Percentiles rank a stretch among this genome's conserved stretches.
phyloP scores from a whole-genome alignment of 2,797 vertebrate genomes.

The Urocyon cinereoargenteus region DNA sequence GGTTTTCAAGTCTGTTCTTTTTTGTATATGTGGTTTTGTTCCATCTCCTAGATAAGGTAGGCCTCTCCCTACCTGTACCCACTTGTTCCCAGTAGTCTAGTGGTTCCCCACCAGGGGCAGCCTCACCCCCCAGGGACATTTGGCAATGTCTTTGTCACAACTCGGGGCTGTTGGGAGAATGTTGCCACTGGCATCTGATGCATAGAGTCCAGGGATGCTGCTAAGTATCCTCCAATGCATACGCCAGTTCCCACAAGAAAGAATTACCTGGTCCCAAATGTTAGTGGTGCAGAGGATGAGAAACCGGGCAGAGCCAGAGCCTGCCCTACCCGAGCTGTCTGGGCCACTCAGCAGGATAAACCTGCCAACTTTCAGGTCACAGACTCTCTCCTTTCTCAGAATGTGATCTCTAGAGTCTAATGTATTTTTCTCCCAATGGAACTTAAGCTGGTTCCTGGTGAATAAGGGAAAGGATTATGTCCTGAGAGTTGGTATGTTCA shows the following conservation, averaged over 20 bases:
- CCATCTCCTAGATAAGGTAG: background rate
- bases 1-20: background rate
- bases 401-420: background rate
- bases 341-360: background rate
- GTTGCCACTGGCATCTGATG: background rate
- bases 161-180: background rate
- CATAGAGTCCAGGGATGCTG: background rate
- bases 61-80: background rate
- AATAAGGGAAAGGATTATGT: background rate
- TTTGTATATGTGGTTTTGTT: background rate
- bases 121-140: background rate
- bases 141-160: background rate
- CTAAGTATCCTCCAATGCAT: background rate
- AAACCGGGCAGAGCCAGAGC: rapidly evolving
- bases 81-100: background rate
- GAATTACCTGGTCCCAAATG: background rate
- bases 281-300: background rate
- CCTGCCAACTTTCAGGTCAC: background rate
- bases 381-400: background rate
- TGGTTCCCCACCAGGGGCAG: background rate
- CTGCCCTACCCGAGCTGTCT: background rate
- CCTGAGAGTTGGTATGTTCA: background rate
- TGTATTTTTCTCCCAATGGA: background rate
- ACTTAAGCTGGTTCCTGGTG: background rate
- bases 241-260: background rate